phyloP scores from a whole-genome alignment of 2,888 invertebrate species.

The Panopea generosa region DNA sequence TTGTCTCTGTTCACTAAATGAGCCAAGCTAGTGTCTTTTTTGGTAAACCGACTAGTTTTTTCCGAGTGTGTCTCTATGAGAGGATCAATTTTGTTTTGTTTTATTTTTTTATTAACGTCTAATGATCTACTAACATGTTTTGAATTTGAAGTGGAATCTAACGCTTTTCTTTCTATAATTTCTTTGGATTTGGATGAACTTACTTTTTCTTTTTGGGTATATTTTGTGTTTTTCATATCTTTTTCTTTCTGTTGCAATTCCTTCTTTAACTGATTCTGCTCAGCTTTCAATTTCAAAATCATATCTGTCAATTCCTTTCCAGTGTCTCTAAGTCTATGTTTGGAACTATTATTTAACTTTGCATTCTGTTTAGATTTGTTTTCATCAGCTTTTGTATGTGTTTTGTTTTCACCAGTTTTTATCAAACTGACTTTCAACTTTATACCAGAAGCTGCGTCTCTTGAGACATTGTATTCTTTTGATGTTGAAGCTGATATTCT shows the following conservation, averaged over 20 bases:
- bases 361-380: not conserved
- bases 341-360: not conserved
- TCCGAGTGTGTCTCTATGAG: no score
- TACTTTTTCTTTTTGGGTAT: not conserved
- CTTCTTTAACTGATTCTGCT: conserved; percentile 7
- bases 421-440: not conserved
- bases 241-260: not conserved
- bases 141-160: no score
- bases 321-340: conserved; percentile 12
- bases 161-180: no score
- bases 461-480: no score
- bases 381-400: not conserved
- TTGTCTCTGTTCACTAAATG: no score
- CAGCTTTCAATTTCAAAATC: conserved; percentile 18
- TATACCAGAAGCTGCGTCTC: no score
- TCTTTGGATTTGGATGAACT: not conserved
- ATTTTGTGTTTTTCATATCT: conserved; percentile 2
- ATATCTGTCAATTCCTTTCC: conserved; percentile 23
- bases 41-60: no score
- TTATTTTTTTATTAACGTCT: no score
- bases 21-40: no score
- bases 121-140: no score
- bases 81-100: no score
- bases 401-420: not conserved
- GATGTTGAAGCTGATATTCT: no score